phyloP scores from a whole-genome alignment of 1,140 invertebrate genomes.

The Formica exsecta region DNA sequence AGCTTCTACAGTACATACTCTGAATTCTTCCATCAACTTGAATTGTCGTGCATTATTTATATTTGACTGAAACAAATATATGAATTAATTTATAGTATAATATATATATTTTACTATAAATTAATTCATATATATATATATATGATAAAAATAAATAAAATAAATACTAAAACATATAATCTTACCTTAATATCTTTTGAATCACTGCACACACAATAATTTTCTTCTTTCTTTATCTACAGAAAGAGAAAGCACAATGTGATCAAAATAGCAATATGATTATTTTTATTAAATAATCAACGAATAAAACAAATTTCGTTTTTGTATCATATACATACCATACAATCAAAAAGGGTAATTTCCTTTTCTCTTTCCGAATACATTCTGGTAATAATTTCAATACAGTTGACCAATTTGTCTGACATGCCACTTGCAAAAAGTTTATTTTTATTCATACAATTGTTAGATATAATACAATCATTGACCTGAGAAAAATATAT shows the following conservation, averaged over 20 bases:
- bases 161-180: conserved; percentile 28
- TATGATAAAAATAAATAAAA: conserved; percentile 11
- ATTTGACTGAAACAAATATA: conserved; percentile 40
- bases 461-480: conserved; percentile 32
- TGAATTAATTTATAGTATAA: not conserved
- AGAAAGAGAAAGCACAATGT: conserved; percentile 28
- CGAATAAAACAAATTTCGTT: conserved; percentile 40
- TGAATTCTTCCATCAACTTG: conserved; percentile 84
- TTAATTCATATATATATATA: not conserved
- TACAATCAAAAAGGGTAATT: conserved; percentile 65
- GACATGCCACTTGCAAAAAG: conserved; percentile 59
- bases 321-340: conserved; percentile 53
- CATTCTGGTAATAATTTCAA: conserved; percentile 74
- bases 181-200: conserved; percentile 64
- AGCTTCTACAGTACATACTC: conserved; percentile 83
- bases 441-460: conserved; percentile 12
- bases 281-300: conserved; percentile 1
- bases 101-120: not conserved
- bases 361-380: conserved; percentile 73
- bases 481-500: conserved; percentile 42
- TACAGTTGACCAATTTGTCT: conserved; percentile 69
- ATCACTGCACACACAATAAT: conserved; percentile 53
- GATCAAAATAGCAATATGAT: not conserved
- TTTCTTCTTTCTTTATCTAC: conserved; percentile 46
- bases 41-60: conserved; percentile 75